Base-by-base conservation (phyloP, 2,797 vertebrate genomes). In the Avahi laniger region DNA sequence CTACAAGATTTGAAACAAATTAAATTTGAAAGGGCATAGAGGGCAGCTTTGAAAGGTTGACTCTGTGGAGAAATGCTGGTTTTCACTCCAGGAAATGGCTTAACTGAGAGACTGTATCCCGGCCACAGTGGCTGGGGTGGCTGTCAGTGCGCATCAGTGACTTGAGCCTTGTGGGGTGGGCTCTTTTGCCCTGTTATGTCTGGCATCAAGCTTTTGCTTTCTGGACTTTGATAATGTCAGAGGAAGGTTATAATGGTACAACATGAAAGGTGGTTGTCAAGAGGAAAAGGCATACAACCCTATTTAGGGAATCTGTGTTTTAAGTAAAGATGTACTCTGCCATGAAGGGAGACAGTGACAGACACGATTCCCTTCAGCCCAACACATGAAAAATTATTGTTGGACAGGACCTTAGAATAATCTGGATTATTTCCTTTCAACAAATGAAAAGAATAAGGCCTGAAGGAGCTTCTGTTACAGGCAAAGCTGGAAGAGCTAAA, bases 1-100 rank as follows among this genome's bases (percentile, higher is more conserved):
- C 94, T 96, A 96, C 89, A 92, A 97, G 97, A 97, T 98, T 98
- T 97, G 97, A 96, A 96, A 96, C 96, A 97, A 97, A 98, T 98
- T 97, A 97, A 98, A 97, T 97, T 96, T 91, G 96, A 97, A 97
- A 97, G 97, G 96, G 89, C 96, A 97, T 65, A 94, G 79, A 97
- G 97, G 95, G 96, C 96, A 95, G 92, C 93, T 97, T 96, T 97
- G 96, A 98, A 96, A 92, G 88, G 81, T 84, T 93, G 89, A 73
- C 57, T 95, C 89, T 72, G 95, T 90, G 17, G 50, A 97, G 84
- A 94, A 89, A 88, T 59, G 72, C 84, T 73, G 93, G 59, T 4
- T 93, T 96, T 76, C 20, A 17, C 94, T 93, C 72, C 96, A 96
- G 96, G 96, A 97, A 96, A 95, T 82, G 93, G 81, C 80, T 96